Base-by-base conservation (phyloP, 2,113 vertebrate genomes). In the Natator depressus region DNA sequence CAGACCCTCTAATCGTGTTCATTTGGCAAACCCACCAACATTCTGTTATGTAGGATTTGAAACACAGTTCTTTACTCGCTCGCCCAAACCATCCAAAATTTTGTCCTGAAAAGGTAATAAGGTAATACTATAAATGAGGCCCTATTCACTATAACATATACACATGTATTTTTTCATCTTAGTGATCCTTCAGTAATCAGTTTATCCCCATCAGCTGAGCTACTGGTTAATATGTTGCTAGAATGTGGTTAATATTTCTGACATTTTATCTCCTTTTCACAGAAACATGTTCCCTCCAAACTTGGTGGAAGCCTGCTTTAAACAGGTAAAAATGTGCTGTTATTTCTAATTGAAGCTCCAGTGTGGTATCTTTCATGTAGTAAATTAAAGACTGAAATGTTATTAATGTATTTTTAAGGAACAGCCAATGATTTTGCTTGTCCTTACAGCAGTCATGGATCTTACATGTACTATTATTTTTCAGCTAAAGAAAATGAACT, bases 251-350 rank as follows among this genome's bases (percentile, higher is more conserved):
- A 81, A 19, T 65, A 57, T 9, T 94, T 95, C 87, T 97, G 7
- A 94, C 82, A 31, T 75, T 65, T 96, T 79, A 42, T 89, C 98
- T 98, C 55, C 97, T 87, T 97, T 98, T 98, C 98, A 76, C 98
- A 99, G 99, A 98, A 99, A 99, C 87, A 99, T 99, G 99, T 99
- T 99, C 97, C 99, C 99, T 97, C 99, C 99, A 75, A 99, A 99
- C 96, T 94, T 99, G 95, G 99, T 99, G 83, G 99, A 99, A 98
- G 99, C 99, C 89, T 99, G 99, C 98, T 99, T 99, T 96, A 99
- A 99, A 98, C 99, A 99, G 99, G 99, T 99, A 99, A 97, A 91
- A 53, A 51, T 24, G 3, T 55, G 13, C 47, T 4, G 0, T n/a
- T 38, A 84, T 65, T 91, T 82, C 25, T 25, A 83, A 80, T 80